A percentile compares a stretch with the other conserved stretches of the same genome.
phyloP scores from a whole-genome alignment of 2,888 invertebrate species.

The Eupithecia pulchellata region DNA sequence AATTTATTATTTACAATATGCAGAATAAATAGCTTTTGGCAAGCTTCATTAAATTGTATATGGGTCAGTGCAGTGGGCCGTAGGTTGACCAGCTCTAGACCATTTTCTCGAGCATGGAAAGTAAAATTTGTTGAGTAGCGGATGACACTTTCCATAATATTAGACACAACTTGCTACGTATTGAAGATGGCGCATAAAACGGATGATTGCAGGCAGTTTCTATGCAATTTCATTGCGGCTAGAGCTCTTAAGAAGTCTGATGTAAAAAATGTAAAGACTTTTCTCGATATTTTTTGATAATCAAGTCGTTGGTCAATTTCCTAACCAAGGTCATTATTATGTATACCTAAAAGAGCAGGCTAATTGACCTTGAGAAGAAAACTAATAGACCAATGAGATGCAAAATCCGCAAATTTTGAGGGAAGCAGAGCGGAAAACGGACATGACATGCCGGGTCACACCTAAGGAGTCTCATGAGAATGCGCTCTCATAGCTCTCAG shows the following conservation, averaged over 20 bases:
- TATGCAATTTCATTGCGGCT: background rate
- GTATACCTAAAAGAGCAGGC: background rate
- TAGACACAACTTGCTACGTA: conserved; percentile 20
- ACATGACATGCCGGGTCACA: conserved; percentile 36
- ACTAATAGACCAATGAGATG: conserved; percentile 38
- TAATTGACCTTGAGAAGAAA: conserved; percentile 17
- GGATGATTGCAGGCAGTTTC: conserved; percentile 6
- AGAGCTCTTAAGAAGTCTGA: background rate
- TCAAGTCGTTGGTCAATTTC: background rate
- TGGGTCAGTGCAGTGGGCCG: conserved; percentile 13
- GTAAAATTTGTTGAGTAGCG: conserved; percentile 50
- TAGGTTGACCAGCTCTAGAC: conserved; percentile 23
- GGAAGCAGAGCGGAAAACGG: conserved; percentile 45
- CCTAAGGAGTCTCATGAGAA: conserved; percentile 25
- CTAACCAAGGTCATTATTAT: background rate
- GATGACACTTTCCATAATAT: conserved; percentile 55
- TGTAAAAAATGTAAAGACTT: background rate
- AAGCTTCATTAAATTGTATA: background rate
- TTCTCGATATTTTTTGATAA: background rate
- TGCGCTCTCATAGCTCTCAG: conserved; percentile 31
- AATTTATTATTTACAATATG: conserved; percentile 11
- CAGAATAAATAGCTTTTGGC: conserved; percentile 10
- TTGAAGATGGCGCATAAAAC: conserved; percentile 10
- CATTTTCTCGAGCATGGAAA: conserved; percentile 44
- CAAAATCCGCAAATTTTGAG: conserved; percentile 42